Base-by-base conservation (phyloP, 2,113 vertebrate genomes). In the Carollia perspicillata region DNA sequence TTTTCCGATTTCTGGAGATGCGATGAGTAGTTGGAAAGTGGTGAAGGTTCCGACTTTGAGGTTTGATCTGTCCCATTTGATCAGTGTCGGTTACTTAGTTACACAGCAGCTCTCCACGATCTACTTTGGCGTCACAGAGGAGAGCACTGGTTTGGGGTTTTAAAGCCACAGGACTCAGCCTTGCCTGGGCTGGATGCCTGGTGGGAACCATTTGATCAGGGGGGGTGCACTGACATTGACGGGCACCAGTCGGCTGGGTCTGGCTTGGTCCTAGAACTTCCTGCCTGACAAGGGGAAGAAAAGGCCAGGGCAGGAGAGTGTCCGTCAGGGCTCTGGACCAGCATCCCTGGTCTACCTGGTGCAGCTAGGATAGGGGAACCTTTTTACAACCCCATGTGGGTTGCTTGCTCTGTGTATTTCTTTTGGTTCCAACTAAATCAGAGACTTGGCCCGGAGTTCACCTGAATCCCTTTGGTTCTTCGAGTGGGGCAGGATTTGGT, bases 1-100 rank as follows among this genome's bases (percentile, higher is more conserved):
- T 91, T 91, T 90, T 92, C 65, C 55, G 37, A 53, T 93, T 95
- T 94, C 79, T 89, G 40, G 58, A 93, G 79, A 84, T 84, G 79
- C 89, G 93, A 89, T 69, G 42, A 44, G 18, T 84, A 72, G 71
- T 89, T 58, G 65, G 74, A 90, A 91, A 95, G 87, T 84, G 60
- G 87, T 84, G 51, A 84, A 68, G 77, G 92, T 49, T 60, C 75
- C 26, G 55, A 80, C 86, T 95, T 72, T 0, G 65, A 40, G 69
- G 72, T 89, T 81, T 60, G 69, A 23, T 75, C 60, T 58, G 12
- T 65, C n/a, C 37, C 40, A 51, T 49, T 69, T 60, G 30, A 3
- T 60, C 26, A 60, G 58, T 60, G 58, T 51, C n/a, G 86, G 30
- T 87, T 84, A 47, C 23, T 94, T 47, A 69, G 51, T 40, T 74